Evolutionary conservation across 1,140 invertebrate species (phyloP), one percentile per base, ranked within the genome.

Genomic region (Bombus pyrosoma): DNA sequence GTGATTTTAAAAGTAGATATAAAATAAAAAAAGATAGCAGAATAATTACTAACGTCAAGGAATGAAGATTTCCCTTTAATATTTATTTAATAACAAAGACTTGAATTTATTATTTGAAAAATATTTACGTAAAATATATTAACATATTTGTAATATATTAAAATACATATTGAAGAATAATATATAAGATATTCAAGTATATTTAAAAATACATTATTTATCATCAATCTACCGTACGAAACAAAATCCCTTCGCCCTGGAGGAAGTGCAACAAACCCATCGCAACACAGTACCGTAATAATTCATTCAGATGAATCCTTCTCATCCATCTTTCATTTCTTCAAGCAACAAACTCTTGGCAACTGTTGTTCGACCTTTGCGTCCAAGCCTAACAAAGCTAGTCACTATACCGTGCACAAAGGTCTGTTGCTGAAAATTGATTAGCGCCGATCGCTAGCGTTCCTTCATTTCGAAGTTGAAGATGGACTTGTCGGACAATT

Each of bases 401-500:
- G 32, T 32, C 39, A 10, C 9, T 53, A 25, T n/a, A 37, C 18
- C 13, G 2, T n/a, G 15, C 37, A 28, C 41, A 47, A 37, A 69
- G 32, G 43, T 32, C 15, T 13, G 3, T 28, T 43, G 25, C 28
- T 32, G 68, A 57, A 39, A 81, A 72, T 72, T 72, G 80, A 81
- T 81, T 81, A 74, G 39, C 39, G 39, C 62, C 39, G 53, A 74
- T 59, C n/a, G 68, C 28, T 37, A 32, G 25, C 47, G 28, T 39
- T 81, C 53, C 80, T 28, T 41, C 22, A 69, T n/a, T 62, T 22
- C 15, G n/a, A 81, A 47, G 34, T 28, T 32, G 80, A 73, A 43
- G 69, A 62, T 74, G 37, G 5, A 25, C 37, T 37, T 15, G n/a
- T 39, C 34, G 22, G 69, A 22, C 71, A 73, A 73, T 81, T 74